A percentile compares a stretch with the other conserved stretches of the same genome.
These are phyloP conservation scores for Cyphomyrus discorhynchus DNA, from an alignment of 2,113 vertebrate genomes.

Conservation along the genomic window DNA sequence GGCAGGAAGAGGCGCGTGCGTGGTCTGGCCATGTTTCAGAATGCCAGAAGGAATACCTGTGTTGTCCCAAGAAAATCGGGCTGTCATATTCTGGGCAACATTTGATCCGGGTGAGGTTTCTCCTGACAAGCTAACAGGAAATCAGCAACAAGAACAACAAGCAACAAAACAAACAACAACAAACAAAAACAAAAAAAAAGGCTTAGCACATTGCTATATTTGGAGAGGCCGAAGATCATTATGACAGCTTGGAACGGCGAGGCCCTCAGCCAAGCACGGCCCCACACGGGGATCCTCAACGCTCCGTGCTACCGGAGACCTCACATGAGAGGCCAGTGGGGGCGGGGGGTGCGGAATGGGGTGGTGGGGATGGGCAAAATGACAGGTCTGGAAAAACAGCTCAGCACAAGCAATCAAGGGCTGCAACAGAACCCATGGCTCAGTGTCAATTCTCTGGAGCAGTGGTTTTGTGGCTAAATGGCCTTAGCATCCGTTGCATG, in stretches of 20 bases:
- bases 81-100: not conserved
- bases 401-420: not conserved
- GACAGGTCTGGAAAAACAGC: conserved; percentile 13
- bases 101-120: not conserved
- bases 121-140: not conserved
- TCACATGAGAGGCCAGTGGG: not conserved
- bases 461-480: not conserved
- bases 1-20: not conserved
- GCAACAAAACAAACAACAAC: not conserved
- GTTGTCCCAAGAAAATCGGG: not conserved
- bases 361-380: not conserved
- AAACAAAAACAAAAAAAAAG: not conserved
- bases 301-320: not conserved
- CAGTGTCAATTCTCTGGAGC: not conserved
- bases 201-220: not conserved
- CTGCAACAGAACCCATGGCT: conserved; percentile 3
- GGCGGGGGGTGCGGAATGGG: not conserved
- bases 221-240: not conserved
- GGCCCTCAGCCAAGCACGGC: not conserved
- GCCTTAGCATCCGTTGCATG: not conserved
- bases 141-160: not conserved
- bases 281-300: not conserved
- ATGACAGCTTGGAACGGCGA: not conserved
- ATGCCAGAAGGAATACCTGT: not conserved
- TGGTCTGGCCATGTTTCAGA: not conserved